These are phyloP conservation scores for Villa cingulata DNA, from an alignment of 2,888 invertebrate species.

Conservation along the genomic window DNA sequence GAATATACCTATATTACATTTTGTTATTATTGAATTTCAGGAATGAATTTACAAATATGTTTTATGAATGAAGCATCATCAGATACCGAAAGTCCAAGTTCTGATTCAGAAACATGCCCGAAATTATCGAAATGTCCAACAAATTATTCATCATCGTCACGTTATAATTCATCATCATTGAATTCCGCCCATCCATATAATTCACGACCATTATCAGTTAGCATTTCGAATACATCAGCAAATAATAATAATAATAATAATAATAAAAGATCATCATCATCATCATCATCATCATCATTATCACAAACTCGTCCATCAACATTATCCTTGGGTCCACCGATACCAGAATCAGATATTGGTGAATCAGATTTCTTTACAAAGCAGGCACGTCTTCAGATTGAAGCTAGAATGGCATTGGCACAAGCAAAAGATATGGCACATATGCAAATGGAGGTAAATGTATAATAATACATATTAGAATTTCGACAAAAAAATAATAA, in stretches of 20 bases:
- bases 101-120: constrained; percentile 49
- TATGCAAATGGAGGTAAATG: constrained; percentile 73
- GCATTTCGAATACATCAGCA: constrained; percentile 11
- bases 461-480: too few relatives aligned
- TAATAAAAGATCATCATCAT: constrained; percentile 18
- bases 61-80: constrained; percentile 85
- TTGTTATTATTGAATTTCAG: constrained; percentile 32
- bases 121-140: constrained; percentile 23
- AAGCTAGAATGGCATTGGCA: constrained; percentile 73
- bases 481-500: not conserved
- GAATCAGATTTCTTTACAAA: constrained; percentile 70
- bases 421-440: constrained; percentile 86
- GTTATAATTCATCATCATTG: constrained; percentile 11
- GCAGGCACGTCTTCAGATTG: constrained; percentile 70
- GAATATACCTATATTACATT: too few relatives aligned
- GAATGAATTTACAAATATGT: constrained; percentile 89
- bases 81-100: constrained; percentile 65
- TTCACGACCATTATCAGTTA: constrained; percentile 23
- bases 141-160: constrained; percentile 10
- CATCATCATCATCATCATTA: constrained; percentile 18
- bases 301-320: constrained; percentile 33
- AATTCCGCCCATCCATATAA: constrained; percentile 21
- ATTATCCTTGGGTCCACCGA: constrained; percentile 37
- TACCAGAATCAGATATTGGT: constrained; percentile 39
- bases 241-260: constrained; percentile 19